Evolutionary conservation across 2,797 vertebrate genomes (phyloP).

Genomic region (Hyperoplus lanceolatus): DNA sequence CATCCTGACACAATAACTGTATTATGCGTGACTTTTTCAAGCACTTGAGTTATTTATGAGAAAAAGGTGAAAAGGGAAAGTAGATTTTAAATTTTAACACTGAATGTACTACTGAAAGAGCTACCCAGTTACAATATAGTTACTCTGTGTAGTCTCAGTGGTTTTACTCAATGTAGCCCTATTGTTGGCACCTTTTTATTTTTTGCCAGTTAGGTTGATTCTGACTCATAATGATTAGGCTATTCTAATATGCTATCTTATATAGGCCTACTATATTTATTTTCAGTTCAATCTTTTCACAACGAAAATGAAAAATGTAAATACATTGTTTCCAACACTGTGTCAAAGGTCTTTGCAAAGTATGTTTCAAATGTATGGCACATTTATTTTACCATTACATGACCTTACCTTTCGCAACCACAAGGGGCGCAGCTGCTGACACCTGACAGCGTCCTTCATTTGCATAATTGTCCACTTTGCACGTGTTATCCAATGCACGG

Average conservation of each 20-base stretch:
- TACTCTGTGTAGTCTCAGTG: not conserved
- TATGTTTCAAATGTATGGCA: not conserved
- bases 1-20: not conserved
- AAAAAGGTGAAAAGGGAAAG: not conserved
- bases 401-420: not conserved
- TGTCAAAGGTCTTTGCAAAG: not conserved
- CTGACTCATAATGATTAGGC: not conserved
- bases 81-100: not conserved
- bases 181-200: not conserved
- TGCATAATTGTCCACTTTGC: slow-evolving; percentile 40
- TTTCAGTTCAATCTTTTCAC: not conserved
- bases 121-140: not conserved
- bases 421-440: not conserved
- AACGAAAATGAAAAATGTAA: not conserved
- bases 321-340: not conserved
- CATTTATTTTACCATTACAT: not conserved
- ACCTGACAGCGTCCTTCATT: slow-evolving; percentile 51
- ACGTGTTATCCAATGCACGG: slow-evolving; percentile 71
- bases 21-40: not conserved
- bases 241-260: too few relatives aligned
- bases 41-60: not conserved
- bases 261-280: not conserved
- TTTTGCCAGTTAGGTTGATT: not conserved
- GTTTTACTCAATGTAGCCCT: not conserved
- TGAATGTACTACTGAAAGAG: not conserved